Evolutionary conservation across 2,113 vertebrate species (phyloP).

Genomic region (Erinaceus europaeus): DNA sequence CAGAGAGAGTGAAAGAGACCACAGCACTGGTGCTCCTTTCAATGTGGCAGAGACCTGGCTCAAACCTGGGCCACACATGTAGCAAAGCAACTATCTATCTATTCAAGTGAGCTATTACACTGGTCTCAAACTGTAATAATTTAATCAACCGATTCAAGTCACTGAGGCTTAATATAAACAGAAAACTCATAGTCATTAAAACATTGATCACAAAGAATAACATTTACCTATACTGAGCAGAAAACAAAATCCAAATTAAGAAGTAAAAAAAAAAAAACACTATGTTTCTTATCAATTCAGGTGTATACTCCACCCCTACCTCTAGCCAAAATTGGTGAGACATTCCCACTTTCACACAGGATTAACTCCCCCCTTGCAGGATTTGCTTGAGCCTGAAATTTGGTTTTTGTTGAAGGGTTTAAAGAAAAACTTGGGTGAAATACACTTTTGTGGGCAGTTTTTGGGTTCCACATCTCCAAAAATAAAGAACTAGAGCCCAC

Average conservation of each 20-base stretch:
- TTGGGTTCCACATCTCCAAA: conserved; percentile 77
- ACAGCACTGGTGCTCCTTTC: too few species aligned
- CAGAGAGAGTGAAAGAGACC: too few species aligned
- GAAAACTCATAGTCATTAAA: neutral
- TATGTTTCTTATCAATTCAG: neutral
- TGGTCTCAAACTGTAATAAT: neutral
- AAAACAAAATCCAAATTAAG: neutral
- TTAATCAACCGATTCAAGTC: conserved; percentile 31
- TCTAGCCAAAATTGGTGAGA: neutral
- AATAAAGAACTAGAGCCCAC: neutral
- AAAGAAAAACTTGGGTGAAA: neutral
- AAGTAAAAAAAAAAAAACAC: neutral
- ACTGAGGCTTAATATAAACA: neutral
- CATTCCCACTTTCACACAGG: neutral
- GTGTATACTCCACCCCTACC: rapidly evolving
- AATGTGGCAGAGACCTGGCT: too few species aligned
- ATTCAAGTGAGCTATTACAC: too few species aligned
- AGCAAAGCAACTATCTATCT: too few species aligned
- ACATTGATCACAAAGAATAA: neutral
- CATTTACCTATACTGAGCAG: neutral
- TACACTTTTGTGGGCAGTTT: neutral
- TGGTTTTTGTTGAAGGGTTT: neutral
- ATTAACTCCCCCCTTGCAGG: neutral
- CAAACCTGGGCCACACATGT: too few species aligned
- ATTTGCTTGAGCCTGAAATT: neutral